A percentile compares a stretch with the other conserved stretches of the same genome.
These are phyloP conservation scores for Menidia menidia DNA, from an alignment of 2,797 vertebrate species.

Conservation along the genomic window DNA sequence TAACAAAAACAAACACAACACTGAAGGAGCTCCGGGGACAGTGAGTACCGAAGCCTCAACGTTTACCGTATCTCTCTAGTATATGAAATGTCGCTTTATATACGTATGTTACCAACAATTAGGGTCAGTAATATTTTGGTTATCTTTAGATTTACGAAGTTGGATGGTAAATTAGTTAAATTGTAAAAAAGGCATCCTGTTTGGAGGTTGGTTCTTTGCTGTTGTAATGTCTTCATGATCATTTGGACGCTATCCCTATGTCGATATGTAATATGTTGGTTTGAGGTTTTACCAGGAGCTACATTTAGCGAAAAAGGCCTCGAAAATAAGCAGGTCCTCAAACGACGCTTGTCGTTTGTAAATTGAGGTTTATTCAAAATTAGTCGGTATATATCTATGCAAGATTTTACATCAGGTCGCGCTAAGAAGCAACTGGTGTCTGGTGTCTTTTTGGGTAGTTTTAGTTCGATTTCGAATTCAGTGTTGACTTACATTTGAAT, in stretches of 20 bases:
- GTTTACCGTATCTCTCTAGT: rapidly evolving
- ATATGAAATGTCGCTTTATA: no score
- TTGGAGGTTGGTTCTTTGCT: neutral
- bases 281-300: neutral
- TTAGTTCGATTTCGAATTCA: neutral
- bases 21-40: conserved; percentile 35
- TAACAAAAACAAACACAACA: conserved; percentile 72
- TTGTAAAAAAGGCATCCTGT: neutral
- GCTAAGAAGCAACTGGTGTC: rapidly evolving
- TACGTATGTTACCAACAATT: rapidly evolving
- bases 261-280: neutral
- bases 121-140: no score
- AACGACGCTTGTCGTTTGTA: neutral
- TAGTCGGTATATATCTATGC: rapidly evolving
- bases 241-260: neutral
- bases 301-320: conserved; percentile 25
- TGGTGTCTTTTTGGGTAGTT: rapidly evolving
- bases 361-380: neutral
- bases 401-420: rapidly evolving
- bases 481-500: neutral
- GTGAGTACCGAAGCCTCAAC: conserved; percentile 51
- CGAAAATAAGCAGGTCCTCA: neutral
- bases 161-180: conserved; percentile 12
- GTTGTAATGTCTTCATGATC: neutral
- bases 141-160: rapidly evolving